Evolutionary conservation across 2,113 vertebrate species (phyloP), one percentile per base, ranked within the genome.

Genomic region (Parus major): DNA sequence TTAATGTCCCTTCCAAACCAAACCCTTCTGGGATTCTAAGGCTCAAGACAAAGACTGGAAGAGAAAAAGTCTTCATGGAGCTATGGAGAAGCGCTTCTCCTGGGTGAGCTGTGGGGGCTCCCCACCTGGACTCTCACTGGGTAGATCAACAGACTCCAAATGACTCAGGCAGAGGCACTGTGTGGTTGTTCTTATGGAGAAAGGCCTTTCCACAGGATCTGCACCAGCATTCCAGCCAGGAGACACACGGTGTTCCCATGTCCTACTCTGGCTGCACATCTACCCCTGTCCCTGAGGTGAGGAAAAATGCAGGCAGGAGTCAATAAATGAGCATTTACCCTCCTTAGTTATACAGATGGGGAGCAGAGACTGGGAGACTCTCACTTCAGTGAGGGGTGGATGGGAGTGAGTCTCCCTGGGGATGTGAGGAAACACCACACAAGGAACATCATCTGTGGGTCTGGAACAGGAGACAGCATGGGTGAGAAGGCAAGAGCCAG

Each of bases 341-440:
- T 27, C 5, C 20, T 12, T 4, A 19, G 39, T 33, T 55, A 59
- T 33, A 63, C 16, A 66, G 8, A 60, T 5, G 9, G 35, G 35
- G 39, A 63, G 16, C 11, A 31, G 63, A 49, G n/a, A 41, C 12
- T 3, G 57, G 31, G 35, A 77, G 25, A 31, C 19, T 17, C 17
- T 60, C 55, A 15, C 19, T 11, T 1, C 16, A 57, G 11, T 0
- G 1, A 5, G 18, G 42, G 28, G 20, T 75, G 50, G 55, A 22
- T 1, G 2, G 18, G 12, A 61, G 16, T 2, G 3, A 55, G 15
- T 3, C 4, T 57, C 29, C 33, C 46, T 28, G 7, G 24, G 8
- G 3, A 14, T 5, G n/a, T 28, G 52, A 8, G 53, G 52, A 65
- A 66, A 73, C 50, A 50, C 24, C 31, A 44, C 1, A 3, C 2